Evolutionary conservation across 2,797 vertebrate genomes (phyloP).

Genomic region (Gymnoscopelus microlampas): DNA sequence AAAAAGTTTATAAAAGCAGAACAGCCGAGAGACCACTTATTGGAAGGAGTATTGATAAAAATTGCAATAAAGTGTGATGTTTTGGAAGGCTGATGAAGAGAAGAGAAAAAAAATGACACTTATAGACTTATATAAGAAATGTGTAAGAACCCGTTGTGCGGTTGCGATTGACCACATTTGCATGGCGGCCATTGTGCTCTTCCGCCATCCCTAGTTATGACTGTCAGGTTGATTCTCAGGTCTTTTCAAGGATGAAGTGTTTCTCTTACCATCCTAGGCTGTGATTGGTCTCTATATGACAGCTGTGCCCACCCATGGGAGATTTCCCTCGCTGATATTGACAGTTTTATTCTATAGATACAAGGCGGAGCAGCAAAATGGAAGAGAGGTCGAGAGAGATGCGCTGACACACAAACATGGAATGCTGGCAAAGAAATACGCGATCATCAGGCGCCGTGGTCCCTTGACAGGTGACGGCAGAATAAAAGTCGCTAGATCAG

Average conservation of each 20-base stretch:
- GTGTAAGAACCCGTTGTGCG: too few relatives aligned
- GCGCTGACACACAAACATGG: conserved; percentile 14
- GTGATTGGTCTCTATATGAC: conserved; percentile 36
- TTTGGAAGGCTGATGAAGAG: too few relatives aligned
- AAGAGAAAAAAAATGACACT: too few relatives aligned
- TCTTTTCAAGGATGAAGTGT: conserved; percentile 59
- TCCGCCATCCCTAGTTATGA: too few relatives aligned
- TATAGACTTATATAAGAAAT: too few relatives aligned
- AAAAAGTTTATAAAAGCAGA: conserved; percentile 57
- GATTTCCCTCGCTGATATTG: conserved; percentile 42
- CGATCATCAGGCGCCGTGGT: conserved; percentile 58
- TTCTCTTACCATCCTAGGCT: conserved; percentile 40
- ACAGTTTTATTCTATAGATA: conserved; percentile 51
- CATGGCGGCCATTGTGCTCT: too few relatives aligned
- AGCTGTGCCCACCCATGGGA: conserved; percentile 37
- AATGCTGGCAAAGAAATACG: conserved; percentile 17
- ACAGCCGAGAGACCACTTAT: conserved; percentile 66
- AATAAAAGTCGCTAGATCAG: conserved; percentile 50
- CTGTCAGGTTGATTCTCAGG: conserved; percentile 57
- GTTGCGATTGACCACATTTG: too few relatives aligned
- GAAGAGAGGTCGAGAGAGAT: conserved; percentile 21
- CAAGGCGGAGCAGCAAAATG: conserved; percentile 25
- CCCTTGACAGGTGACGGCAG: conserved; percentile 59
- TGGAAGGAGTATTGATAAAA: conserved; percentile 65
- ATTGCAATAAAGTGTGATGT: conserved; percentile 22